A percentile compares a stretch with the other conserved stretches of the same genome.
phyloP scores from a whole-genome alignment of 2,113 vertebrate genomes.

The Zosterops hypoxanthus region DNA sequence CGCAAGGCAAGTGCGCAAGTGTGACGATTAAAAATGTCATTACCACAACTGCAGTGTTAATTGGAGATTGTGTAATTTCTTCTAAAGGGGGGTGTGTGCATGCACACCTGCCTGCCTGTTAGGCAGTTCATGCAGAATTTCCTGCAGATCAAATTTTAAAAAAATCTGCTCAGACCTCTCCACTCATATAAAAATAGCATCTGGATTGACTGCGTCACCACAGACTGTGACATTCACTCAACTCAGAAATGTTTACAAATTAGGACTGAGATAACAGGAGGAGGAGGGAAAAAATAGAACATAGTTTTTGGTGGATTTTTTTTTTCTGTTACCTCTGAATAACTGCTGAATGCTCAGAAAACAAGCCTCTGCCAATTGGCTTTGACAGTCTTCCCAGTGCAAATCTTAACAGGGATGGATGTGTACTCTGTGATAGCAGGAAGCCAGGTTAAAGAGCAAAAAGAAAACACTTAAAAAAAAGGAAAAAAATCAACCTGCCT shows the following conservation, averaged over 20 bases:
- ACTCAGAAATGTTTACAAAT: conserved; percentile 42
- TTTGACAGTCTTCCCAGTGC: neutral
- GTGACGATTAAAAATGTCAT: rapidly evolving
- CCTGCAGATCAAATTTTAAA: neutral
- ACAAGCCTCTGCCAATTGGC: neutral
- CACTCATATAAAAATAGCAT: neutral
- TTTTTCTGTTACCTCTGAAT: neutral
- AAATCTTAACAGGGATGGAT: neutral
- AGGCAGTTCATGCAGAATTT: neutral
- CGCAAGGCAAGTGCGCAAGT: rapidly evolving
- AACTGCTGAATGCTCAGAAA: conserved; percentile 20
- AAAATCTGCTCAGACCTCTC: neutral
- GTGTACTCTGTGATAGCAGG: neutral
- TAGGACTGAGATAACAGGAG: conserved; percentile 10
- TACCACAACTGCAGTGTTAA: neutral
- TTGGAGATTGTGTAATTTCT: neutral
- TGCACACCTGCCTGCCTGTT: rapidly evolving
- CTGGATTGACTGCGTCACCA: neutral
- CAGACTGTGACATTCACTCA: neutral
- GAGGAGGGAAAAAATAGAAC: neutral
- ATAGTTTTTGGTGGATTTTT: neutral
- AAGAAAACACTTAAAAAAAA: neutral
- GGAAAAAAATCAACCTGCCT: neutral
- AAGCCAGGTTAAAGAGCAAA: neutral
- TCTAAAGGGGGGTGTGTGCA: neutral